These are phyloP conservation scores for Chelonus insularis DNA, from an alignment of 1,140 invertebrate genomes.

Conservation along the genomic window DNA sequence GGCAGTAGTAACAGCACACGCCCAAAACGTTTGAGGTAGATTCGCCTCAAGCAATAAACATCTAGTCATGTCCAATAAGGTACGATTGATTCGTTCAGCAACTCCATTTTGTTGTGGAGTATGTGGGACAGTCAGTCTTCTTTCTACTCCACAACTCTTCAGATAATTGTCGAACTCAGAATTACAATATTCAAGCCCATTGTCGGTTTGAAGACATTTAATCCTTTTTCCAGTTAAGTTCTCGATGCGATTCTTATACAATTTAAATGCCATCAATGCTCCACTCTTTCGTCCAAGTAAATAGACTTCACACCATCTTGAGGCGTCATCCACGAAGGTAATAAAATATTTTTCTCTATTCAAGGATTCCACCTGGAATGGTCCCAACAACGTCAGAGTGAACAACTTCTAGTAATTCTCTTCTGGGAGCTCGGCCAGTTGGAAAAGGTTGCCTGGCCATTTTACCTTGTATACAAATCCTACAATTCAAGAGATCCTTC, in stretches of 20 bases:
- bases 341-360: constrained; percentile 48
- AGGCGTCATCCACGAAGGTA: constrained; percentile 49
- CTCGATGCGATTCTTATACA: constrained; percentile 34
- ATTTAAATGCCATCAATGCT: constrained; percentile 32
- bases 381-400: too few species aligned
- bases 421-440: too few species aligned
- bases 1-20: constrained; percentile 29
- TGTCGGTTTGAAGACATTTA: constrained; percentile 38
- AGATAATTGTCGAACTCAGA: constrained; percentile 27
- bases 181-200: constrained; percentile 37
- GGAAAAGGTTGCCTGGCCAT: too few species aligned
- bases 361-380: constrained; percentile 33
- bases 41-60: too few species aligned
- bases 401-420: too few species aligned
- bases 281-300: constrained; percentile 37
- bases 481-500: too few species aligned
- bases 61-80: constrained; percentile 36
- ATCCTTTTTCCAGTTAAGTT: constrained; percentile 35
- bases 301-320: constrained; percentile 31
- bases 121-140: constrained; percentile 2
- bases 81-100: constrained; percentile 39
- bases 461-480: too few species aligned
- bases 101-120: constrained; percentile 41
- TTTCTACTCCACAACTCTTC: constrained; percentile 9
- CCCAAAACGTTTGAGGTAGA: constrained; percentile 31